Conservation (phyloP, 2,797 vertebrate species). For the Kryptolebias ocellatus region DNA sequence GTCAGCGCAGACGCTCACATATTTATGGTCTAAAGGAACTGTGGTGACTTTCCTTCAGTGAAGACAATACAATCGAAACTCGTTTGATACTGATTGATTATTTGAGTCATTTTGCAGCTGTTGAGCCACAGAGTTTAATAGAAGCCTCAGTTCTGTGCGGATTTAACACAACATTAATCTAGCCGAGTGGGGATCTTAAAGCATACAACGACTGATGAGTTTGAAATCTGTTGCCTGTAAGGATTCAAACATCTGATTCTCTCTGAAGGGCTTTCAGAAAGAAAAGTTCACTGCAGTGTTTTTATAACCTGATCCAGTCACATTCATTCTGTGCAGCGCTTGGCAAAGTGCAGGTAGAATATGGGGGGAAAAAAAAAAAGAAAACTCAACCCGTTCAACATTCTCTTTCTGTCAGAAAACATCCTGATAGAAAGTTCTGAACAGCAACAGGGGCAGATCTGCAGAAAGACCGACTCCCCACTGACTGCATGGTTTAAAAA, state of each 20-base stretch:
- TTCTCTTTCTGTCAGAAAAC: neutral
- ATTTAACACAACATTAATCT: neutral
- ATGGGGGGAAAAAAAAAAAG: constrained; percentile 18
- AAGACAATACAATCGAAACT: constrained; percentile 32
- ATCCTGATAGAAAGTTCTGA: neutral
- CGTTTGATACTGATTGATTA: constrained; percentile 14
- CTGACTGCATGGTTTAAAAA: too few relatives aligned
- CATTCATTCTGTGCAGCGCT: constrained; percentile 4
- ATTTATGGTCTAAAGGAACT: constrained; percentile 69
- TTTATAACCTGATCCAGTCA: constrained; percentile 9
- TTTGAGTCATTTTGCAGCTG: neutral
- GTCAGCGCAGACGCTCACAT: constrained; percentile 65
- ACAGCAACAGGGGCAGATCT: neutral
- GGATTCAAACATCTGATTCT: too few relatives aligned
- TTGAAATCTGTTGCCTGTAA: too few relatives aligned
- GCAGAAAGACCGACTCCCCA: neutral
- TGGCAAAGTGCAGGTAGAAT: constrained; percentile 1
- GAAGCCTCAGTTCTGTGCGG: neutral
- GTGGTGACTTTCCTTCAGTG: constrained; percentile 42
- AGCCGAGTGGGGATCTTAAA: neutral
- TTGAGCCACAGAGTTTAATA: constrained; percentile 16
- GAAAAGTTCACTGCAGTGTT: neutral
- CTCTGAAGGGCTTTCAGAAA: too few relatives aligned
- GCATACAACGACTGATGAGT: neutral
- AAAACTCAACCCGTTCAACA: neutral